Conservation (phyloP, 92 coral and sea anemone genomes). For the Desmophyllum pertusum region DNA sequence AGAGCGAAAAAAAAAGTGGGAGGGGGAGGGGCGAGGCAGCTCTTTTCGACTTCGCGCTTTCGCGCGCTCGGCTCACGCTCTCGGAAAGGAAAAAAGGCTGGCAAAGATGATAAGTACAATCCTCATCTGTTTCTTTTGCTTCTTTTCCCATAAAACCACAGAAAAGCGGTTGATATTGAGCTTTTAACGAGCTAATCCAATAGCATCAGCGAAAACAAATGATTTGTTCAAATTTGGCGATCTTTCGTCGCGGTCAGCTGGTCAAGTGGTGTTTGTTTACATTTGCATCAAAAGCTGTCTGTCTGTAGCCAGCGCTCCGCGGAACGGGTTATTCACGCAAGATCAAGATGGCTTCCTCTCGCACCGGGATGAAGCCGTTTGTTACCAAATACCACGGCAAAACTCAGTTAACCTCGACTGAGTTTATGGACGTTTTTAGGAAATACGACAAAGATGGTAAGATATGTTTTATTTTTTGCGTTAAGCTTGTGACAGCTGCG, state of each 20-base stretch:
- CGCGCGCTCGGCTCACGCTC: too few species aligned
- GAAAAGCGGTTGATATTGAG: background rate
- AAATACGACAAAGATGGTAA: conserved; percentile 93
- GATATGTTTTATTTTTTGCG: conserved; percentile 16
- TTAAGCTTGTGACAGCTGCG: conserved; percentile 11
- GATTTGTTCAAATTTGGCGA: conserved; percentile 16
- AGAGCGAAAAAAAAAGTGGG: too few species aligned
- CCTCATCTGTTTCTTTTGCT: background rate
- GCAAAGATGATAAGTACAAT: background rate
- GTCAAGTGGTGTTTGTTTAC: conserved; percentile 17
- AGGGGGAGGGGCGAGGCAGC: too few species aligned
- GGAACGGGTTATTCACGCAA: background rate
- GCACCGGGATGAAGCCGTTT: conserved; percentile 34
- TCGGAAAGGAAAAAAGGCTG: too few species aligned
- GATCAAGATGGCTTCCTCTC: conserved; percentile 46
- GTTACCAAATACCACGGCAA: conserved; percentile 58
- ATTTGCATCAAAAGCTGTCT: conserved; percentile 1
- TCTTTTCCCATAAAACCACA: conserved; percentile 12
- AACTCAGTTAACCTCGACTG: conserved; percentile 65
- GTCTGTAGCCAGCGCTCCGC: background rate
- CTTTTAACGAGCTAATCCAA: conserved; percentile 24
- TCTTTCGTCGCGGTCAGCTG: conserved; percentile 29
- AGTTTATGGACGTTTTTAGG: conserved; percentile 73
- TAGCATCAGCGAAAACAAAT: conserved; percentile 14
- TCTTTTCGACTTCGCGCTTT: too few species aligned